These are phyloP conservation scores for Drosophila nr. medialis DNA, from an alignment of 2,888 invertebrate genomes.

Conservation along the genomic window DNA sequence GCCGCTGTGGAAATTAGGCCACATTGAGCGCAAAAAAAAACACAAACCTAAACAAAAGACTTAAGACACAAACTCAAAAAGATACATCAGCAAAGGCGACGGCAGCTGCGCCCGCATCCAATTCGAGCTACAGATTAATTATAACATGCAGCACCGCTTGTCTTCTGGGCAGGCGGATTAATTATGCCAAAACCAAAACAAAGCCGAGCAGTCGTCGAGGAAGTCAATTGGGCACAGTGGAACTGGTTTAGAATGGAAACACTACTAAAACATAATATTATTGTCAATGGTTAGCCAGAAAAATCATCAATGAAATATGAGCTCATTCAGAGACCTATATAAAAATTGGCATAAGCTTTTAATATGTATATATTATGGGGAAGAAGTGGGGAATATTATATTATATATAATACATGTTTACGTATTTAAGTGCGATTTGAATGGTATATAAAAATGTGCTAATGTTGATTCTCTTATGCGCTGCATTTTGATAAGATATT, in stretches of 20 bases:
- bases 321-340: neutral
- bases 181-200: constrained; percentile 54
- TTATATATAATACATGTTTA: neutral
- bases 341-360: neutral
- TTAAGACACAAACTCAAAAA: constrained; percentile 58
- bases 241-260: constrained; percentile 19
- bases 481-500: too few relatives aligned
- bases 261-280: neutral
- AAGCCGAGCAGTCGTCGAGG: constrained; percentile 21
- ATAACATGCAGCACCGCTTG: constrained; percentile 49
- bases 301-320: neutral
- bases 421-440: neutral
- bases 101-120: constrained; percentile 48
- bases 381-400: neutral
- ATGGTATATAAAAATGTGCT: too few relatives aligned
- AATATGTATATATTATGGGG: neutral
- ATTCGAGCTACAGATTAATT: constrained; percentile 57
- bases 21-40: constrained; percentile 37
- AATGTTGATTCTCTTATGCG: neutral
- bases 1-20: constrained; percentile 54
- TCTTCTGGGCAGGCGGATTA: constrained; percentile 51
- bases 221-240: constrained; percentile 46
- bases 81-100: constrained; percentile 24
- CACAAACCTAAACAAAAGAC: constrained; percentile 57
- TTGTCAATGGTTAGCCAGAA: constrained; percentile 2